Conservation (phyloP, 2,888 invertebrate species). For the Drymonia ruficornis region DNA sequence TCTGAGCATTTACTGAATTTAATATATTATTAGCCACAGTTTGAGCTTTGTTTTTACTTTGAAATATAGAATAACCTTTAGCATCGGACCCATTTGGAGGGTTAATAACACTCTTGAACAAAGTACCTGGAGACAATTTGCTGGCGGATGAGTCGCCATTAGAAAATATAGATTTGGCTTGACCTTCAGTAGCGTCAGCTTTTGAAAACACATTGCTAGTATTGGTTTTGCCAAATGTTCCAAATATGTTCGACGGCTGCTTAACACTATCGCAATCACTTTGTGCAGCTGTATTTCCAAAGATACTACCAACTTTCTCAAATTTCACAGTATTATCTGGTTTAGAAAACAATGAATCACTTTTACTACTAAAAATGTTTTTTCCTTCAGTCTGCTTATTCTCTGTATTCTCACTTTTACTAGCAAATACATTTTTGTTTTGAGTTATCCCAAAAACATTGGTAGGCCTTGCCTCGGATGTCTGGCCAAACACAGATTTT, state of each 20-base stretch:
- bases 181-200: constrained; percentile 21
- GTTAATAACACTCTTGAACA: constrained; percentile 67
- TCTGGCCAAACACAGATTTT: constrained; percentile 36
- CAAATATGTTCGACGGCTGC: constrained; percentile 57
- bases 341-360: constrained; percentile 42
- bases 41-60: constrained; percentile 67
- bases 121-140: constrained; percentile 62
- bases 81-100: constrained; percentile 46
- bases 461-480: constrained; percentile 25
- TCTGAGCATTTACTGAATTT: constrained; percentile 51
- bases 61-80: constrained; percentile 65
- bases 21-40: constrained; percentile 68
- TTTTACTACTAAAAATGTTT: constrained; percentile 37
- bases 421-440: constrained; percentile 28
- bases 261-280: constrained; percentile 39
- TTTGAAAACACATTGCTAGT: constrained; percentile 46
- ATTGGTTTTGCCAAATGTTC: constrained; percentile 48
- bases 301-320: constrained; percentile 53
- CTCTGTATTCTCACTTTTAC: constrained; percentile 11
- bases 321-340: constrained; percentile 41
- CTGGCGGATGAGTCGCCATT: constrained; percentile 51
- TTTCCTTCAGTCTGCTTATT: constrained; percentile 9
- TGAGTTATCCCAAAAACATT: constrained; percentile 35
- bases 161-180: constrained; percentile 42
- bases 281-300: constrained; percentile 43